Conservation (phyloP, 2,113 vertebrate species). For the Oxyura jamaicensis region DNA sequence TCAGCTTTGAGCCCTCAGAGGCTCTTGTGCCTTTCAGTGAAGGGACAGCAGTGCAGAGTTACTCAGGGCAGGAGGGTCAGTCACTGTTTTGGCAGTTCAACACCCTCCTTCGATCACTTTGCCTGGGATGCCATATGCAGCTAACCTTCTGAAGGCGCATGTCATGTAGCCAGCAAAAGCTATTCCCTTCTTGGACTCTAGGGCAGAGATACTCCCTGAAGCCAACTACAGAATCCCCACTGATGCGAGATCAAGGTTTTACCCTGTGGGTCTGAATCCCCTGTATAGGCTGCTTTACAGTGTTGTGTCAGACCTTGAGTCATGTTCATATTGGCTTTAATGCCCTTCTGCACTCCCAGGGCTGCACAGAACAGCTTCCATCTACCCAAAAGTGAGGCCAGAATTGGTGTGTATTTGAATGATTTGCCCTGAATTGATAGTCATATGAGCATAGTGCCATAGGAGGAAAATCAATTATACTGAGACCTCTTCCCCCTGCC, state of each 20-base stretch:
- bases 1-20: not conserved
- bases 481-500: not conserved
- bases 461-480: not conserved
- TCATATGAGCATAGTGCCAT: not conserved
- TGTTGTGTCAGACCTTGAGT: not conserved
- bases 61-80: not conserved
- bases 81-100: not conserved
- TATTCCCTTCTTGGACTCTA: not conserved
- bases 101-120: not conserved
- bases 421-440: not conserved
- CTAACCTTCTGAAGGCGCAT: not conserved
- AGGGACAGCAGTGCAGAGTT: not conserved
- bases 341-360: not conserved
- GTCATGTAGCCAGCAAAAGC: not conserved
- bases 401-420: not conserved
- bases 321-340: not conserved
- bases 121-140: not conserved
- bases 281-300: not conserved
- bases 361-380: not conserved
- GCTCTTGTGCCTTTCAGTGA: not conserved
- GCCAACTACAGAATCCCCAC: not conserved
- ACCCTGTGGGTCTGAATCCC: not conserved
- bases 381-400: not conserved
- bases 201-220: not conserved
- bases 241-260: not conserved